Evolutionary conservation across 2,888 invertebrate genomes (phyloP), one percentile per base, ranked within the genome.

Genomic region (Cephus spinipes): DNA sequence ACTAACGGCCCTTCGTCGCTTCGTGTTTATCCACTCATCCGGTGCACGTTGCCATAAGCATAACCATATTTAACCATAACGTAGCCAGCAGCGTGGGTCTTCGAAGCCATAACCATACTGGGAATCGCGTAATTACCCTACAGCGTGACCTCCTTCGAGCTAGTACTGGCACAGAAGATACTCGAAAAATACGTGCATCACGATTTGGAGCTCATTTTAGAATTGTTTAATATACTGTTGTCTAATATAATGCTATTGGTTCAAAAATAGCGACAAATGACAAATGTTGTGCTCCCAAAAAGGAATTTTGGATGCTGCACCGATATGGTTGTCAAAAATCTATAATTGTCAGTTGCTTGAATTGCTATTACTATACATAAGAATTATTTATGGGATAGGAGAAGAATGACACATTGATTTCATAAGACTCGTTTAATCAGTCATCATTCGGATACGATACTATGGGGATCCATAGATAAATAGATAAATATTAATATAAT

Each of bases 1-100:
- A 71, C 31, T 31, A 31, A 23, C 71, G 71, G 12, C 31, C 71
- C 31, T 33, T 31, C 71, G 55, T 2, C 9, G 15, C 55, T 55
- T 55, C 23, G 23, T 55, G 23, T 55, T 55, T 55, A 71, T 31
- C 2, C 71, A 33, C 33, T 33, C 71, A 31, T 71, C 71, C 71
- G 71, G 71, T 23, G 71, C 31, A 71, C 71, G 0, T 32, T 33
- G 35, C 34, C 32, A 74, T 74, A 74, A 55, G 33, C 35, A 74
- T 35, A 35, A 74, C 74, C 74, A 74, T 74, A 74, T 74, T 74
- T 74, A 74, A 74, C 74, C 74, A 35, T 74, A 73, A 74, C 32
- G 74, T 33, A 34, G 30, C 71, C 71, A 31, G 15, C 34, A 32
- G 71, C 71, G 71, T 30, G 30, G 71, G 71, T 32, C 71, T 71